Evolutionary conservation across 2,888 invertebrate genomes (phyloP).

Genomic region (Invenusta paracnida): DNA sequence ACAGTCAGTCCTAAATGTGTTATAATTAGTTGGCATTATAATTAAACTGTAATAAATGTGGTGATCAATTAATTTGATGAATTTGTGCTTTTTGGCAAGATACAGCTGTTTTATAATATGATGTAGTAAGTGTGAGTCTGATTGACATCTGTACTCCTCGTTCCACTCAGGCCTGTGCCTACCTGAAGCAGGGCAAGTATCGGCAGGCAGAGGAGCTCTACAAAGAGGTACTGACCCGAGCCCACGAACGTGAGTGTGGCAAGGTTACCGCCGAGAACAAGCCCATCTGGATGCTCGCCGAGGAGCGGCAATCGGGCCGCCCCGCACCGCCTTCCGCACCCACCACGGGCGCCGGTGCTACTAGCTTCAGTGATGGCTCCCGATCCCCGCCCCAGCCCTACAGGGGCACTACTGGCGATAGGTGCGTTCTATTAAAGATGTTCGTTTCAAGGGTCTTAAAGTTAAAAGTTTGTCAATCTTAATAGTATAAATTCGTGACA

Average conservation of each 20-base stretch:
- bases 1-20: too few relatives aligned
- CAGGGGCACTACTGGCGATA: not conserved
- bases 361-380: not conserved
- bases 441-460: not conserved
- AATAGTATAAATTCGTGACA: too few relatives aligned
- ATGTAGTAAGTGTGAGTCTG: too few relatives aligned
- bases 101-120: too few relatives aligned
- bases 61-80: too few relatives aligned
- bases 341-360: not conserved
- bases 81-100: too few relatives aligned
- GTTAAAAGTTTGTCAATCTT: too few relatives aligned
- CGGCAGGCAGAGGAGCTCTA: slow-evolving; percentile 96
- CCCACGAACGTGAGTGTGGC: slow-evolving; percentile 79
- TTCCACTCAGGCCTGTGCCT: slow-evolving; percentile 94
- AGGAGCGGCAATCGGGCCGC: slow-evolving; percentile 69
- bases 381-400: not conserved
- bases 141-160: too few relatives aligned
- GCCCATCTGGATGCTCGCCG: slow-evolving; percentile 95
- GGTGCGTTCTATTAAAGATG: not conserved
- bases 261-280: slow-evolving; percentile 74
- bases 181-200: slow-evolving; percentile 92
- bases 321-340: not conserved
- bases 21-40: too few relatives aligned
- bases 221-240: slow-evolving; percentile 87
- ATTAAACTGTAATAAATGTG: too few relatives aligned